Base-by-base conservation (phyloP, 2,797 vertebrate species). In the Euphonia xanthogaster region DNA sequence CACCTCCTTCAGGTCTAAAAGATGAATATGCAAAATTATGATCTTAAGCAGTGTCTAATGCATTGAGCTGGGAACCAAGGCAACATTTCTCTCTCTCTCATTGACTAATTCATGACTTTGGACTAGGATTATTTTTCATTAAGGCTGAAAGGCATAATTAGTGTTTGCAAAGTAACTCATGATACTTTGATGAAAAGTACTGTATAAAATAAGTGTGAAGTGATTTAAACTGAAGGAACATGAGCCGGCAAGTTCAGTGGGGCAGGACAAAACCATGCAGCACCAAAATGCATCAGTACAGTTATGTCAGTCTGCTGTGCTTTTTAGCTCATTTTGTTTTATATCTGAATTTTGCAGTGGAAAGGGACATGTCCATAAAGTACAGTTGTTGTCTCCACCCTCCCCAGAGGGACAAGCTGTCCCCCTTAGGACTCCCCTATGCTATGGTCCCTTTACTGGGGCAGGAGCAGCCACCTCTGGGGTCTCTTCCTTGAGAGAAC, bases 401-500 rank as follows among this genome's bases (percentile, higher is more conserved):
- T 86, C 27, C 39, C 33, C 22, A 35, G 61, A 62, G 35, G 16
- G 45, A 7, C 18, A 73, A 45, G 8, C 16, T 57, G 12, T 42
- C 6, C 6, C 23, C 9, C 0, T 2, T 33, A 20, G 4, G 9
- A 57, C 16, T 51, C 19, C 7, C 5, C 15, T 1, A 2, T 25
- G 31, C 12, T 40, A 1, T 6, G 1, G 16, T 42, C 14, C 27
- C 23, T n/a, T 50, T 72, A 31, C 24, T 40, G 27, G 9, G 42
- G 19, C 25, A 57, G 55, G 14, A 73, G 6, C 23, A 74, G 53
- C 24, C 51, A 74, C 7, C 14, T 54, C 57, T 62, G 30, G 20
- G 22, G 27, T 78, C 39, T 83, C 65, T 37, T 20, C 47, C 55
- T 61, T 68, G 17, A 54, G 20, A 60, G 7, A 81, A 33, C 4